phyloP scores from a whole-genome alignment of 2,888 invertebrate species.

The Amphipoea lucens region DNA sequence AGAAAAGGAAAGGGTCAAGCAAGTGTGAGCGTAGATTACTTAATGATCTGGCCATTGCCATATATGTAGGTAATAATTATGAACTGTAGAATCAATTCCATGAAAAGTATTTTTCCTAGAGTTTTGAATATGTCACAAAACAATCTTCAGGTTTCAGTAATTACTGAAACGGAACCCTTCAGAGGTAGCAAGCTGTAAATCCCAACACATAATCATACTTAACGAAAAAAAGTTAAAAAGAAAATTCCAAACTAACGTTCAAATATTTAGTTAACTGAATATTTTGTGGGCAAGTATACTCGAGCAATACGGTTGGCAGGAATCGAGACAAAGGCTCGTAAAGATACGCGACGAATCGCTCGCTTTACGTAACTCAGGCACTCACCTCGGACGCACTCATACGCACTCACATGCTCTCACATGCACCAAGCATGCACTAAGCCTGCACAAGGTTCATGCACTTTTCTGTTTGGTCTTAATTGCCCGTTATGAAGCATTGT shows the following conservation, averaged over 20 bases:
- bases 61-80: not conserved
- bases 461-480: slow-evolving; percentile 51
- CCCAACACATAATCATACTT: slow-evolving; percentile 15
- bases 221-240: not conserved
- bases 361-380: slow-evolving; percentile 72
- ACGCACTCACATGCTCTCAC: slow-evolving; percentile 44
- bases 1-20: slow-evolving; percentile 39
- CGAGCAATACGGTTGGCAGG: slow-evolving; percentile 78
- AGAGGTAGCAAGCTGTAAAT: slow-evolving; percentile 13
- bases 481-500: slow-evolving; percentile 49
- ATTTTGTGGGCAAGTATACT: slow-evolving; percentile 67
- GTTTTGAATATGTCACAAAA: not conserved
- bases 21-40: not conserved
- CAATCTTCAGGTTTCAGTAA: not conserved
- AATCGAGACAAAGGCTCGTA: slow-evolving; percentile 87
- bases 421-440: slow-evolving; percentile 24
- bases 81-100: not conserved
- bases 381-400: slow-evolving; percentile 67
- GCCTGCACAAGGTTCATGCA: slow-evolving; percentile 46
- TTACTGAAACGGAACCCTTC: not conserved
- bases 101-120: not conserved
- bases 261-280: slow-evolving; percentile 44
- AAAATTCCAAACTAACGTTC: slow-evolving; percentile 7
- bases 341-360: slow-evolving; percentile 81
- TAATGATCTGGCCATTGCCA: not conserved